Evolutionary conservation across 2,113 vertebrate species (phyloP).

Genomic region (Atherinomorus stipes): DNA sequence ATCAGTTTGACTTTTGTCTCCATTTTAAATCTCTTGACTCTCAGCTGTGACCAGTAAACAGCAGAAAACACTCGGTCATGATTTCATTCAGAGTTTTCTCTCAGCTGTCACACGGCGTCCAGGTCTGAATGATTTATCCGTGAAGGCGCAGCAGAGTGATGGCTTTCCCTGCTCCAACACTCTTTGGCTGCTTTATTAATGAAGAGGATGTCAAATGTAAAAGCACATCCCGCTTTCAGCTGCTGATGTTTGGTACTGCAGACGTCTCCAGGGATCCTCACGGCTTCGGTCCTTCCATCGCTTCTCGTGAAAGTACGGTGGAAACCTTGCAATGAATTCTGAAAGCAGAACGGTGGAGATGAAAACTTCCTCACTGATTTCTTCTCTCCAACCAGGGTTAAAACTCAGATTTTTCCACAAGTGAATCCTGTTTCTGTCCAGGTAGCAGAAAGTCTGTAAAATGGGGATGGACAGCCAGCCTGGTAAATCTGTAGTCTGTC

Average conservation of each 20-base stretch:
- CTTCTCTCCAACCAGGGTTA: no score
- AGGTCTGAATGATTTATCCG: conserved; percentile 36
- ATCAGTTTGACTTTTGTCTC: neutral
- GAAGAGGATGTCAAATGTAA: conserved; percentile 22
- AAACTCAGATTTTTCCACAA: no score
- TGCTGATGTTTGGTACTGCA: neutral
- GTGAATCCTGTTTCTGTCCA: no score
- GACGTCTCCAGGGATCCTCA: neutral
- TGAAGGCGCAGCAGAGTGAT: conserved; percentile 1
- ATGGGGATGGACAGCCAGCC: no score
- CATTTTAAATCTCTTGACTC: neutral
- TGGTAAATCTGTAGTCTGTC: no score
- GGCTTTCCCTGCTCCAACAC: neutral
- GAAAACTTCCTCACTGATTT: no score
- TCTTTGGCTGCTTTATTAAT: conserved; percentile 49
- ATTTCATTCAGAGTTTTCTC: neutral
- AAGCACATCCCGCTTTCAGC: neutral
- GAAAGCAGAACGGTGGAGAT: neutral
- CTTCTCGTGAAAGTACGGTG: neutral
- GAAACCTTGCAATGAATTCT: neutral
- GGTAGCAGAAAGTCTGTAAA: no score
- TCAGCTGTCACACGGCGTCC: neutral
- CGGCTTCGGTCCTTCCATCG: neutral
- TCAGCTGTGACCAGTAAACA: neutral
- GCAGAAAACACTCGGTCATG: neutral